These are phyloP conservation scores for Colletes collaris DNA, from an alignment of 2,888 invertebrate species.

Conservation along the genomic window DNA sequence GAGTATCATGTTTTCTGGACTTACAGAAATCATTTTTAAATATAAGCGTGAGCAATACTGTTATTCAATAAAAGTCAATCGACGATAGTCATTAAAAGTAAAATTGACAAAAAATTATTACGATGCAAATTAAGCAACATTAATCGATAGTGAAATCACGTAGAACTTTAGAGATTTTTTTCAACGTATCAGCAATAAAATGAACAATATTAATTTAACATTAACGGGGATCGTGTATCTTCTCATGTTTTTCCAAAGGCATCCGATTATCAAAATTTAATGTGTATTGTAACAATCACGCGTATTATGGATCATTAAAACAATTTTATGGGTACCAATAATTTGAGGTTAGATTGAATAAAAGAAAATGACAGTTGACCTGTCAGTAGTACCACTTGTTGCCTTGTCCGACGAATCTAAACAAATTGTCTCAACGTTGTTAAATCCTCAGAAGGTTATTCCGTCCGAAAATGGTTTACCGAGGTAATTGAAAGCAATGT, in stretches of 20 bases:
- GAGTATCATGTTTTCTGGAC: not conserved
- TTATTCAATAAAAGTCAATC: too few relatives aligned
- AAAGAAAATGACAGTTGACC: conserved; percentile 69
- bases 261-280: not conserved
- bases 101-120: too few relatives aligned
- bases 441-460: conserved; percentile 88
- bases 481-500: conserved; percentile 75
- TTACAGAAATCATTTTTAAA: conserved; percentile 24
- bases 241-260: not conserved
- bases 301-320: not conserved
- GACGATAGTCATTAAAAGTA: too few relatives aligned
- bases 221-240: not conserved
- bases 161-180: not conserved
- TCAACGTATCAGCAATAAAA: not conserved
- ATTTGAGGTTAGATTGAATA: conserved; percentile 18
- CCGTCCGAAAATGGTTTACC: conserved; percentile 86
- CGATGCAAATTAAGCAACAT: not conserved
- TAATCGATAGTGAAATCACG: not conserved
- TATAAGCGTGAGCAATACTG: not conserved
- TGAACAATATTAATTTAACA: not conserved
- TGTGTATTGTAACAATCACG: not conserved
- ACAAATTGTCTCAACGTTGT: conserved; percentile 84
- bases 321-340: not conserved
- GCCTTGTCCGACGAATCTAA: conserved; percentile 73
- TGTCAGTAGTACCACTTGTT: conserved; percentile 74